Conservation (phyloP, 2,113 vertebrate genomes). For the Sialia sialis region DNA sequence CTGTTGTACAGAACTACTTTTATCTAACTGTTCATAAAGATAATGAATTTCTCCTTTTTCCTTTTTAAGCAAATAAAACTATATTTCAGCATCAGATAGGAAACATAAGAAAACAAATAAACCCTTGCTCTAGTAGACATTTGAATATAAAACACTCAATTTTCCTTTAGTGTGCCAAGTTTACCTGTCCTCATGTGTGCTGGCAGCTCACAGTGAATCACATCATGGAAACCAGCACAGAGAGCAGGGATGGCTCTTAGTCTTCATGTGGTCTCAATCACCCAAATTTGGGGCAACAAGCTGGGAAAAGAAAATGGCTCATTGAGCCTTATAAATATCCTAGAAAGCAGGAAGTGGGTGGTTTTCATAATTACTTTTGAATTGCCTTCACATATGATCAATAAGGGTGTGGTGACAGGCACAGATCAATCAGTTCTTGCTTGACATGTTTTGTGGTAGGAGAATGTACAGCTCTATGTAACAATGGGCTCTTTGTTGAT, state of each 20-base stretch:
- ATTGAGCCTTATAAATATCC: not conserved
- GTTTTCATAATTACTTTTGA: not conserved
- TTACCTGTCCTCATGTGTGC: conserved; percentile 2
- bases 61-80: not conserved
- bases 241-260: not conserved
- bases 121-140: rapidly evolving
- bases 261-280: not conserved
- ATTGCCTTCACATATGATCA: not conserved
- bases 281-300: not conserved
- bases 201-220: not conserved
- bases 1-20: not conserved
- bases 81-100: not conserved
- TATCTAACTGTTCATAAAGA: not conserved
- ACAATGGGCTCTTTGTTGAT: not conserved
- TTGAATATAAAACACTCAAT: not conserved
- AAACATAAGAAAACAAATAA: not conserved
- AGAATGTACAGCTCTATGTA: not conserved
- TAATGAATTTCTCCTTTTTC: not conserved
- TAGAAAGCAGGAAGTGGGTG: not conserved
- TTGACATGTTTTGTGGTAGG: not conserved
- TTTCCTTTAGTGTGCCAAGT: not conserved
- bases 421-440: not conserved
- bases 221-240: not conserved
- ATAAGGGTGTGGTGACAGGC: not conserved
- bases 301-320: not conserved